Evolutionary conservation across 2,888 invertebrate species (phyloP).

Genomic region (Amiota mariae): DNA sequence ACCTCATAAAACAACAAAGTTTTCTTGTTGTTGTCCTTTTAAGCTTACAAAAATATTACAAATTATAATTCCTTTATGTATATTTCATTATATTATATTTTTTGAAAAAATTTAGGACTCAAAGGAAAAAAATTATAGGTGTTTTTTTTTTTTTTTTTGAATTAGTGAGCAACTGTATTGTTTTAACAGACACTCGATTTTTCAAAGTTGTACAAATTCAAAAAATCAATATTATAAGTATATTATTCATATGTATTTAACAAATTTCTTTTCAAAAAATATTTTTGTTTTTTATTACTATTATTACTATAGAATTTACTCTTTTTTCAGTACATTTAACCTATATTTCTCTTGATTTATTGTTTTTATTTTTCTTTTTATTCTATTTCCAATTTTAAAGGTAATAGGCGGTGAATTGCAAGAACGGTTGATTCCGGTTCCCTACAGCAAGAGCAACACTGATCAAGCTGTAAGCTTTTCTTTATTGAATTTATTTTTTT

Average conservation of each 20-base stretch:
- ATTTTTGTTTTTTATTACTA: not conserved
- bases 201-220: too few relatives aligned
- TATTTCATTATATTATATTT: too few relatives aligned
- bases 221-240: not conserved
- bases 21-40: too few relatives aligned
- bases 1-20: too few relatives aligned
- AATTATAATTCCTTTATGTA: too few relatives aligned
- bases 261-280: not conserved
- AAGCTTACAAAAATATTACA: too few relatives aligned
- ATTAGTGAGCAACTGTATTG: too few relatives aligned
- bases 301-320: not conserved
- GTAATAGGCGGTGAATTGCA: slow-evolving; percentile 99
- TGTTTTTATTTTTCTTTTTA: slow-evolving; percentile 59
- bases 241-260: not conserved
- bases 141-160: too few relatives aligned
- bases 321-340: slow-evolving; percentile 69
- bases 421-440: slow-evolving; percentile 99
- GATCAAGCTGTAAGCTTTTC: slow-evolving; percentile 98
- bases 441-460: slow-evolving; percentile 99
- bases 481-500: slow-evolving; percentile 65
- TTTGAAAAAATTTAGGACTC: too few relatives aligned
- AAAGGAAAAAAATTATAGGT: too few relatives aligned
- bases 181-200: too few relatives aligned
- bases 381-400: slow-evolving; percentile 87
- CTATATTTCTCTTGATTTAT: slow-evolving; percentile 73